Base-by-base conservation (phyloP, 2,888 invertebrate genomes). In the Pegoplata infirma region DNA sequence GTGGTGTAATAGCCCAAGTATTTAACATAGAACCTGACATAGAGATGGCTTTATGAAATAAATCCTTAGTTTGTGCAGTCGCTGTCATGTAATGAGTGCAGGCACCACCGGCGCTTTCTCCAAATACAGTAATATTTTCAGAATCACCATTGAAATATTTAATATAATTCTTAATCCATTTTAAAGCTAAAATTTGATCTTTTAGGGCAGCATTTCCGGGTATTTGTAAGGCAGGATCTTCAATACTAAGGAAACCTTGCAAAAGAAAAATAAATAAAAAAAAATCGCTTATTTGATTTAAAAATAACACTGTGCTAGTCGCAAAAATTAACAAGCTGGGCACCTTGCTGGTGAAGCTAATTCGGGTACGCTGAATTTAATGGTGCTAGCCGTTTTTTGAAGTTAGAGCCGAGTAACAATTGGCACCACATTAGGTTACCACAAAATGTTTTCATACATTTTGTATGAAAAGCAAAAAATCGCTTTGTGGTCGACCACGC, bases 201-300 rank as follows among this genome's bases (percentile, higher is more conserved):
- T 91, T 91, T 0, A 91, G 85, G 0, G 90, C 91, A 1, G 91
- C 91, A 84, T 91, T 91, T 0, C 91, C 91, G 1, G 91, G 91
- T 25, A 91, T 88, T 40, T 89, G 86, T 0, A 91, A 81, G 2
- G 86, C 84, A n/a, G 89, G 86, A 82, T 91, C 91, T 49, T 89
- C 85, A 0, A 91, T 84, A 40, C 88, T 89, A n/a, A 91, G 84
- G 71, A 91, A 91, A 8, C 91, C 91, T 91, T n/a, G n/a, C 25
- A 25, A 40, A n/a, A 32, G 1, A 1, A 32, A 10, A 32, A 32
- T 10, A 10, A 32, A 32, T 32, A 4, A 6, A 28, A 28, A 2
- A 28, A 28, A 5, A n/a, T n/a, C n/a, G n/a, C n/a, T n/a, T n/a
- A n/a, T n/a, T n/a, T n/a, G n/a, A n/a, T n/a, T n/a, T n/a, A n/a